Evolutionary conservation across 1,140 invertebrate species (phyloP), one percentile per base, ranked within the genome.

Genomic region (Drosophila ironensis): DNA sequence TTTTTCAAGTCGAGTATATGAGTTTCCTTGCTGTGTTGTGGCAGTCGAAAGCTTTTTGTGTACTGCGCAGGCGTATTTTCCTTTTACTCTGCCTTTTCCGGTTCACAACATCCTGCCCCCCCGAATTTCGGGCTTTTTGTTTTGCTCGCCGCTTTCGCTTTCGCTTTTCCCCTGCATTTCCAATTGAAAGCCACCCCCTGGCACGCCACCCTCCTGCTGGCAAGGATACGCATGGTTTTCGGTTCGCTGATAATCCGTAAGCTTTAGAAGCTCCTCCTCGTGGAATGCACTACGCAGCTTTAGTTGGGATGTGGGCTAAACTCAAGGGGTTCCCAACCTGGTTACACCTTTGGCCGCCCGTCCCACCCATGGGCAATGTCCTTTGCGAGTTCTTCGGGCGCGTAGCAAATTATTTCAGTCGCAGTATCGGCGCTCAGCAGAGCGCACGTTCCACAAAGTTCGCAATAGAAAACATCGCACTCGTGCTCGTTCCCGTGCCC

Each of bases 111-210:
- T 8, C 14, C 22, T 1, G 14, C 9, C 27, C n/a, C 7, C 27
- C 24, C 1, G 12, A 19, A 57, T 57, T 16, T 48, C 16, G 16
- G 24, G 20, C 40, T 71, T 71, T 71, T 71, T 71, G 68, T 71
- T 71, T 52, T 71, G 68, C 68, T 71, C 45, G 4, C 47, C 45
- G 28, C 52, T 45, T 69, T 70, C 54, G 67, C 30, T 28, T 70
- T 60, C 12, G 17, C 28, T 25, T 48, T 37, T 17, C 27, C 46
- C 40, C 22, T 45, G 46, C 47, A 68, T 25, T 47, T 25, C 22
- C 11, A 20, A n/a, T n/a, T n/a, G n/a, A n/a, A n/a, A 9, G 11
- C 11, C 11, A n/a, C 11, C 7, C 9, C 9, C n/a, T 22, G n/a
- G 28, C 28, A 30, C 6, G n/a, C n/a, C 28, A 30, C 8, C 16